These are phyloP conservation scores for Cuculus canorus DNA, from an alignment of 2,797 vertebrate genomes.

Conservation along the genomic window DNA sequence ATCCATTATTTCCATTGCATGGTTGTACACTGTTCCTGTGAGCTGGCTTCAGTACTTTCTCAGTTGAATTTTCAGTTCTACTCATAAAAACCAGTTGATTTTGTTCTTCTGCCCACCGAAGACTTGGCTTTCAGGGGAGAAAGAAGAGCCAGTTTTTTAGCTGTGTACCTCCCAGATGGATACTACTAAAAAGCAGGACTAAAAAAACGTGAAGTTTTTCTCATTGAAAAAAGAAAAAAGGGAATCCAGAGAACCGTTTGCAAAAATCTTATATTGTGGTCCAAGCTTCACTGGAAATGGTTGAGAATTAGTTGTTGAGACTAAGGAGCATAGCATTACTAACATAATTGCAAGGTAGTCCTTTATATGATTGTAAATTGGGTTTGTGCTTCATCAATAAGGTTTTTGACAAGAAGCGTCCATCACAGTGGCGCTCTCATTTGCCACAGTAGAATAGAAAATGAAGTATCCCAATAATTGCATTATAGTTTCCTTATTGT, in stretches of 20 bases:
- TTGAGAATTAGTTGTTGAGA: constrained; percentile 85
- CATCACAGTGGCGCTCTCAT: constrained; percentile 88
- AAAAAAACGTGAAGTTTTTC: not conserved
- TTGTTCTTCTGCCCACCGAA: not conserved
- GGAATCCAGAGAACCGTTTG: not conserved
- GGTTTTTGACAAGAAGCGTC: constrained; percentile 93
- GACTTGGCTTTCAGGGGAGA: not conserved
- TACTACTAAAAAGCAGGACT: not conserved
- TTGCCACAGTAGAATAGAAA: constrained; percentile 84
- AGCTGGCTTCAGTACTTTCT: not conserved
- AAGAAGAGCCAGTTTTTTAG: not conserved
- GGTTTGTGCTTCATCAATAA: constrained; percentile 92
- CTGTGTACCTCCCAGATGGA: not conserved
- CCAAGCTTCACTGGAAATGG: constrained; percentile 46
- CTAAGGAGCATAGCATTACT: constrained; percentile 85
- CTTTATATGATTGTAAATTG: constrained; percentile 92
- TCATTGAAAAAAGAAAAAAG: not conserved
- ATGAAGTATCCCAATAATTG: constrained; percentile 93
- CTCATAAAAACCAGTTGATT: not conserved
- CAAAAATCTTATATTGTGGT: constrained; percentile 15
- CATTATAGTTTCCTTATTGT: constrained; percentile 93
- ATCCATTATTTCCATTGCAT: not conserved
- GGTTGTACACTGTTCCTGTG: not conserved
- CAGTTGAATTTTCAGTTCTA: not conserved
- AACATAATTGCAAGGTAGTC: constrained; percentile 88